Evolutionary conservation across 2,113 vertebrate genomes (phyloP), one percentile per base, ranked within the genome.

Genomic region (Limnothrissa miodon): DNA sequence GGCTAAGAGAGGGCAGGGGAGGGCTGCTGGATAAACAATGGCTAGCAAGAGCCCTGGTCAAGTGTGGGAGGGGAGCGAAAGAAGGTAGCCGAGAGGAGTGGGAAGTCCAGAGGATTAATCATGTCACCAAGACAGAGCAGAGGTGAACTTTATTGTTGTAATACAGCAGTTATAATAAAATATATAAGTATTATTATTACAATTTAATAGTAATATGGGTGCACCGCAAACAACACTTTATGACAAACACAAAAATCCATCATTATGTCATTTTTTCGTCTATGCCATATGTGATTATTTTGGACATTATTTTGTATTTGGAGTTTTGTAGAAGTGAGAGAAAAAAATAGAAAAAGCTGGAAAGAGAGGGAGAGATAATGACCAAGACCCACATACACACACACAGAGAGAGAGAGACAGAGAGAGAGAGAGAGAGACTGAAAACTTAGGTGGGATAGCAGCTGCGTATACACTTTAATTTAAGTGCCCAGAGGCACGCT

Each of bases 61-160:
- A 74, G 66, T 74, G 66, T 39, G 66, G 66, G 66, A 36, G 66
- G 66, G 66, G 66, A 74, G 66, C 66, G 33, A 74, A 74, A 74
- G 25, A 33, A 74, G 33, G 17, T 36, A 74, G 66, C 66, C 29
- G 5, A 33, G 25, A 33, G 66, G 33, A 74, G 29, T 36, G 33
- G 66, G 66, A 74, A 74, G 66, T 74, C 66, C 29, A 36, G 66
- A 74, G 29, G 33, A 74, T 74, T 74, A 74, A 74, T 74, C 66
- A 74, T 13, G 66, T 17, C 66, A 39, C 29, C 11, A 33, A 74
- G 29, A 3, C 66, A 74, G 2, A n/a, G n/a, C n/a, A n/a, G n/a
- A n/a, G n/a, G n/a, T n/a, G n/a, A n/a, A n/a, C n/a, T n/a, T n/a
- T 51, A 17, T 4, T 51, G 17, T 51, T 21, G 17, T 21, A 17